Evolutionary conservation across 1,140 invertebrate species (phyloP).

Genomic region (Solen grandis): DNA sequence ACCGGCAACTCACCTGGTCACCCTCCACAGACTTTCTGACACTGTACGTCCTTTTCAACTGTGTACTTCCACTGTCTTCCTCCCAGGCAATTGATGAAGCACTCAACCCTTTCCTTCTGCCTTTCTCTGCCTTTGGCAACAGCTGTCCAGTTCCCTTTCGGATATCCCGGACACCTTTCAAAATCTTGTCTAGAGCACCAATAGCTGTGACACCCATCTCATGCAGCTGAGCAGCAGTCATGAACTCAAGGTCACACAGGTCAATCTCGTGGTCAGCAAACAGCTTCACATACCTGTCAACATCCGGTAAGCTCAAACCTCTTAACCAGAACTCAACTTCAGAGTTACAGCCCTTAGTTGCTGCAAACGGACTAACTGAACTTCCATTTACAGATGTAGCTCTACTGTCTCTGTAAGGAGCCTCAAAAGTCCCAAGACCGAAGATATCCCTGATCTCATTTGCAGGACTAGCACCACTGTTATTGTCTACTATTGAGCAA

Average conservation of each 20-base stretch:
- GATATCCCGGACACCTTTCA: slow-evolving; percentile 69
- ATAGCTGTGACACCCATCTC: slow-evolving; percentile 74
- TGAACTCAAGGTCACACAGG: slow-evolving; percentile 64
- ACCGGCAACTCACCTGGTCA: slow-evolving; percentile 5
- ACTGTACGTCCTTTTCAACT: neutral
- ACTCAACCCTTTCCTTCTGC: neutral
- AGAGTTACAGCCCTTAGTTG: slow-evolving; percentile 59
- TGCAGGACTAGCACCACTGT: neutral
- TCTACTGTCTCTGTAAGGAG: too few relatives aligned
- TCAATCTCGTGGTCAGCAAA: slow-evolving; percentile 76
- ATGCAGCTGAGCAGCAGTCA: slow-evolving; percentile 66
- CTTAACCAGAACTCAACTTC: slow-evolving; percentile 71
- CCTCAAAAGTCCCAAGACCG: slow-evolving; percentile 31
- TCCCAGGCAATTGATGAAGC: slow-evolving; percentile 3
- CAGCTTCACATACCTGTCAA: slow-evolving; percentile 67
- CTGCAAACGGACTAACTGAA: slow-evolving; percentile 44
- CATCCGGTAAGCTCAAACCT: slow-evolving; percentile 66
- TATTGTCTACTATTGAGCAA: slow-evolving; percentile 32
- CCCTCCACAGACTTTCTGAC: slow-evolving; percentile 17
- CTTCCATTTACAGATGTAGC: too few relatives aligned
- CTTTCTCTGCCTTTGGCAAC: neutral
- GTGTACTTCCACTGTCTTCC: neutral
- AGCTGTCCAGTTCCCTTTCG: slow-evolving; percentile 9
- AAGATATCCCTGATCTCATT: slow-evolving; percentile 42
- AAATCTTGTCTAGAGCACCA: slow-evolving; percentile 74